Evolutionary conservation across 2,113 vertebrate species (phyloP).

Genomic region (Lamprotornis superbus): DNA sequence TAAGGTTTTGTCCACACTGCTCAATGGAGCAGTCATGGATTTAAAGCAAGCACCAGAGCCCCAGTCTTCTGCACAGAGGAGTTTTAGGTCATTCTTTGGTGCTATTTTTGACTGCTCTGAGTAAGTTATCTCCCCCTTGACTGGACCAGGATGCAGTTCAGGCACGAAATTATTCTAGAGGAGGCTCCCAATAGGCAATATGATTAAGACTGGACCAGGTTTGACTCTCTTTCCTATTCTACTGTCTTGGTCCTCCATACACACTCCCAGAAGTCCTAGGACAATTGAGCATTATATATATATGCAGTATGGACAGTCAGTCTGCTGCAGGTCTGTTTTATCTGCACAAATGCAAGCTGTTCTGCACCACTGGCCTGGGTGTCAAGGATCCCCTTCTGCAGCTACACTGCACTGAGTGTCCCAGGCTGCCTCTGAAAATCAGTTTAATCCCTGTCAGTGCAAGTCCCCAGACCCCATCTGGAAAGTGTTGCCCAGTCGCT

Average conservation of each 20-base stretch:
- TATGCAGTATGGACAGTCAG: background rate
- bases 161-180: background rate
- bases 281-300: background rate
- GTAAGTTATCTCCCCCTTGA: background rate
- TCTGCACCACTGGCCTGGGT: background rate
- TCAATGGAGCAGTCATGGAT: rapidly evolving
- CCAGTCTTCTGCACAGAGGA: background rate
- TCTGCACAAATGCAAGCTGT: background rate
- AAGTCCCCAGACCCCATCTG: background rate
- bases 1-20: background rate
- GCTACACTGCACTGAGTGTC: background rate
- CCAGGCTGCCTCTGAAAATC: background rate
- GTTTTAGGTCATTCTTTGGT: background rate
- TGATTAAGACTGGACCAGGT: background rate
- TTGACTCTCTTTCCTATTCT: background rate
- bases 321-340: background rate
- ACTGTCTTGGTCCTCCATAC: background rate
- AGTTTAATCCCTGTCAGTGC: background rate
- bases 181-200: background rate
- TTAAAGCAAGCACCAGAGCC: background rate
- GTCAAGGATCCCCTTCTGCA: background rate
- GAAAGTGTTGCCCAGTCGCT: background rate
- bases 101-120: background rate
- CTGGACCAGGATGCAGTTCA: background rate
- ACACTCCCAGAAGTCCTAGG: background rate